phyloP scores from a whole-genome alignment of 1,140 invertebrate genomes.

The Brachionus asplanchnoidis region DNA sequence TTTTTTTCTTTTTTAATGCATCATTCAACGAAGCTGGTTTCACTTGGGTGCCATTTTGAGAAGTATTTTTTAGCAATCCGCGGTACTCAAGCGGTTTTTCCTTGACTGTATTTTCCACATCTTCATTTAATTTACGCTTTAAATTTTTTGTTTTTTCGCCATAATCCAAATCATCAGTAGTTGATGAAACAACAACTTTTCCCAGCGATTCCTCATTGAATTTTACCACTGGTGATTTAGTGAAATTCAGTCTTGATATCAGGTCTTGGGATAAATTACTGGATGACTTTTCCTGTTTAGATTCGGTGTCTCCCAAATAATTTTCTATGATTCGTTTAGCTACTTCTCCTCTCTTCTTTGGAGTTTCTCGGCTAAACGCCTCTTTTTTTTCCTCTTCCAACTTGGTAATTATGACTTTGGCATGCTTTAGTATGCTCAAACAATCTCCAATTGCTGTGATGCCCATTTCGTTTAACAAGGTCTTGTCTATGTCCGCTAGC shows the following conservation, averaged over 20 bases:
- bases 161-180: neutral
- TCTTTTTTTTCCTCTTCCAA: constrained; percentile 47
- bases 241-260: constrained; percentile 16
- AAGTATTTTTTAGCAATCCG: neutral
- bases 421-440: constrained; percentile 75
- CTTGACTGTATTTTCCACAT: neutral
- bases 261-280: constrained; percentile 5
- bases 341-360: neutral
- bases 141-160: neutral
- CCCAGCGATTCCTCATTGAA: constrained; percentile 22
- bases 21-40: neutral
- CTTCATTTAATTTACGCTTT: neutral
- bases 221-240: neutral
- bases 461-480: constrained; percentile 75
- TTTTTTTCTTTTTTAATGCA: neutral
- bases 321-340: constrained; percentile 29
- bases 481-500: constrained; percentile 73
- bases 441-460: constrained; percentile 75
- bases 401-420: constrained; percentile 68
- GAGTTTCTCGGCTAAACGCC: neutral
- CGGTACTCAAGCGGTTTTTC: constrained; percentile 15
- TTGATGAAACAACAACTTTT: constrained; percentile 25
- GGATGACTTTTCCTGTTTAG: neutral
- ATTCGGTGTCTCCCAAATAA: neutral
- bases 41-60: neutral